phyloP scores from a whole-genome alignment of 2,113 vertebrate species.

The Cephalopterus ornatus region DNA sequence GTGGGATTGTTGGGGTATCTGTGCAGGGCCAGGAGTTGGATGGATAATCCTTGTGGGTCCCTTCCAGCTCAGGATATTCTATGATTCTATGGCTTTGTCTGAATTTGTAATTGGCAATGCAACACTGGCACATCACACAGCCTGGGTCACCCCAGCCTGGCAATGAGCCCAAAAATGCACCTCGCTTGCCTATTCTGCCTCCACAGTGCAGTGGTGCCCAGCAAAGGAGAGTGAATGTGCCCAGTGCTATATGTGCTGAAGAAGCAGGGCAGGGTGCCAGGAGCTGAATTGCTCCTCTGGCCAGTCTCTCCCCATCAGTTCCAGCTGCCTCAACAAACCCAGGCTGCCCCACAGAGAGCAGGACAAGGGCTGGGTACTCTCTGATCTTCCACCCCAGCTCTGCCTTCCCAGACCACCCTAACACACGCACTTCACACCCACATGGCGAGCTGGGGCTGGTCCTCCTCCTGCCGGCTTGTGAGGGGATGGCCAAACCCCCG shows the following conservation, averaged over 20 bases:
- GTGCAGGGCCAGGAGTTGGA: background rate
- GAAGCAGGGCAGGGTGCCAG: background rate
- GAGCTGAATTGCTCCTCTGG: background rate
- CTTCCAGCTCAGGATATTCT: background rate
- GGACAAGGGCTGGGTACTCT: background rate
- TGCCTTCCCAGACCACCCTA: background rate
- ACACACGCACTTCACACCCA: background rate
- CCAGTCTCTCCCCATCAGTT: background rate
- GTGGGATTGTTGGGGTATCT: background rate
- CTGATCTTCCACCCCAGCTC: background rate
- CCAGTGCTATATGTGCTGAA: background rate
- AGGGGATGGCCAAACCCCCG: background rate
- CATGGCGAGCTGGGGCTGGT: background rate
- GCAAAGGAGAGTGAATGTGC: background rate
- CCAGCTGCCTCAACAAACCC: background rate
- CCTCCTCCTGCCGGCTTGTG: background rate
- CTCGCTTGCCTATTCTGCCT: background rate
- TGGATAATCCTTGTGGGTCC: background rate
- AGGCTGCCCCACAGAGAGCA: background rate
- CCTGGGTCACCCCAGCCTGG: background rate
- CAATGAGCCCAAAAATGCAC: background rate
- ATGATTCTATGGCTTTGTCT: background rate
- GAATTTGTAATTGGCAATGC: background rate
- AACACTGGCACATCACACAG: background rate
- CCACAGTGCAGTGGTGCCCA: accelerated